These are phyloP conservation scores for Drosophila parthenogenetica DNA, from an alignment of 2,888 invertebrate genomes.

Conservation along the genomic window DNA sequence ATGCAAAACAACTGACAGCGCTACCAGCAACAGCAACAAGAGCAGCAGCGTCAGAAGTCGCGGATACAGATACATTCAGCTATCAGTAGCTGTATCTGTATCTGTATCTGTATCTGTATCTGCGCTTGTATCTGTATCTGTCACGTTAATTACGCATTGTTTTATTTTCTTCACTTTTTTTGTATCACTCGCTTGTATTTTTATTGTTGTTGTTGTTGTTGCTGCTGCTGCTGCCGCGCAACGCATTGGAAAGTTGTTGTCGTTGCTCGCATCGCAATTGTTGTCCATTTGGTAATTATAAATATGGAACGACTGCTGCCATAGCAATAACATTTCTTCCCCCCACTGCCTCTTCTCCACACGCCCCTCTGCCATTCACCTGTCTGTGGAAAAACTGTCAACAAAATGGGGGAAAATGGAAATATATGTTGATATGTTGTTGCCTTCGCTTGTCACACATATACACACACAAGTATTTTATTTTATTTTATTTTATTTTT, in stretches of 20 bases:
- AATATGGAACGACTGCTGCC: constrained; percentile 72
- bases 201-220: constrained; percentile 13
- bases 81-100: constrained; percentile 31
- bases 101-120: constrained; percentile 29
- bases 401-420: constrained; percentile 64
- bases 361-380: constrained; percentile 11
- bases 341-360: neutral
- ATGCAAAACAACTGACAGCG: constrained; percentile 77
- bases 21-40: constrained; percentile 28
- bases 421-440: constrained; percentile 50
- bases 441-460: constrained; percentile 41
- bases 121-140: constrained; percentile 45
- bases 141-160: constrained; percentile 63
- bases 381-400: constrained; percentile 69
- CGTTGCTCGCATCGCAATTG: constrained; percentile 64
- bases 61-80: constrained; percentile 14
- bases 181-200: neutral
- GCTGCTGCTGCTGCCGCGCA: constrained; percentile 22
- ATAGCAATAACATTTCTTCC: constrained; percentile 46
- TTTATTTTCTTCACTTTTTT: constrained; percentile 36
- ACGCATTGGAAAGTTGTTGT: constrained; percentile 45
- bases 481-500: constrained; percentile 21
- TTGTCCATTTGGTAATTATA: constrained; percentile 82
- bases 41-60: constrained; percentile 15
- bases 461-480: no score